Percentiles rank a stretch among this genome's conserved stretches.
Evolutionary conservation across 2,113 vertebrate genomes (phyloP).

Genomic region (Ploceus nigricollis): DNA sequence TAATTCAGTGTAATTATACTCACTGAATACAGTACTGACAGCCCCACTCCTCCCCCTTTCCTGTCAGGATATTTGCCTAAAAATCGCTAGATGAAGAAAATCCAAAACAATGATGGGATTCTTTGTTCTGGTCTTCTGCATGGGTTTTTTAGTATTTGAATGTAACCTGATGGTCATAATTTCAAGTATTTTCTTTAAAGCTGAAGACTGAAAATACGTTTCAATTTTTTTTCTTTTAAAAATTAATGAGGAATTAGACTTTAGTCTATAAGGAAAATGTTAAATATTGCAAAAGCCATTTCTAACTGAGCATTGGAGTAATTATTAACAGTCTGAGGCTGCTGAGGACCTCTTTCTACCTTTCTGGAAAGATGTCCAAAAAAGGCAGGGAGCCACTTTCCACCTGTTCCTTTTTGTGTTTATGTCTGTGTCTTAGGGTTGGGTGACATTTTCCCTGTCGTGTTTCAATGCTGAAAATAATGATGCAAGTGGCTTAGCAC

Average conservation of each 20-base stretch:
- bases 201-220: neutral
- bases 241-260: neutral
- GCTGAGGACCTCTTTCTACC: neutral
- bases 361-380: neutral
- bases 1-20: slow-evolving; percentile 63
- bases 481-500: neutral
- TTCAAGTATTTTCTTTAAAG: slow-evolving; percentile 3
- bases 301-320: neutral
- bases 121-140: neutral
- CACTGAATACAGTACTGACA: slow-evolving; percentile 54
- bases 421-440: neutral
- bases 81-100: slow-evolving; percentile 35
- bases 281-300: neutral
- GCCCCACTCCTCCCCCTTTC: slow-evolving; percentile 16
- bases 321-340: neutral
- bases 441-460: neutral
- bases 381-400: neutral
- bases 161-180: neutral
- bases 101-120: neutral
- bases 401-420: neutral
- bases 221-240: neutral
- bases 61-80: slow-evolving; percentile 50
- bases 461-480: neutral
- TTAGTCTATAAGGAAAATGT: neutral
- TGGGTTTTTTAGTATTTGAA: slow-evolving; percentile 14